These are phyloP conservation scores for Aphidoletes aphidimyza DNA, from an alignment of 2,888 invertebrate species.

Conservation along the genomic window DNA sequence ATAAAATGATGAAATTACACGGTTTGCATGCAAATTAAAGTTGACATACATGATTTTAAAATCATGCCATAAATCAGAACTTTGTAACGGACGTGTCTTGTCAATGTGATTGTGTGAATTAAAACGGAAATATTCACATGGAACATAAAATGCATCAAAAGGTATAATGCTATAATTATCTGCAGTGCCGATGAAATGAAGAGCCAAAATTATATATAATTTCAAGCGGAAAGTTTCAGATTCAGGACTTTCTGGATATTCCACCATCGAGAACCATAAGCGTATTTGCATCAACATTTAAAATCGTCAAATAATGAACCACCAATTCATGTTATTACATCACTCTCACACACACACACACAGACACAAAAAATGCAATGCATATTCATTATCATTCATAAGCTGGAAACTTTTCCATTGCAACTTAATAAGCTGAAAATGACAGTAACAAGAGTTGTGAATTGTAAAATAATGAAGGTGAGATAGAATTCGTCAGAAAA, in stretches of 20 bases:
- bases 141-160: background rate
- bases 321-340: no score
- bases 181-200: no score
- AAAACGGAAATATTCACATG: constrained; percentile 3
- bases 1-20: background rate
- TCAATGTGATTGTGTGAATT: constrained; percentile 10
- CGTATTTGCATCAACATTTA: no score
- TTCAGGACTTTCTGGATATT: no score
- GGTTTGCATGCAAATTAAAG: constrained; percentile 27
- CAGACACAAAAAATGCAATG: background rate
- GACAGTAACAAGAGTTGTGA: background rate
- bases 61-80: constrained; percentile 13
- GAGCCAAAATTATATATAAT: no score
- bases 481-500: no score
- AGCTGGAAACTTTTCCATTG: background rate
- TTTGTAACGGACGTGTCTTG: background rate
- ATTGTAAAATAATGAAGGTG: no score
- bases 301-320: no score
- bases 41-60: constrained; percentile 37
- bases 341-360: no score
- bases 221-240: no score
- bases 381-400: background rate
- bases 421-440: background rate
- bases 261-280: no score
- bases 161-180: background rate